Base-by-base conservation (phyloP, 2,888 invertebrate genomes). In the Rhogogaster chlorosoma region DNA sequence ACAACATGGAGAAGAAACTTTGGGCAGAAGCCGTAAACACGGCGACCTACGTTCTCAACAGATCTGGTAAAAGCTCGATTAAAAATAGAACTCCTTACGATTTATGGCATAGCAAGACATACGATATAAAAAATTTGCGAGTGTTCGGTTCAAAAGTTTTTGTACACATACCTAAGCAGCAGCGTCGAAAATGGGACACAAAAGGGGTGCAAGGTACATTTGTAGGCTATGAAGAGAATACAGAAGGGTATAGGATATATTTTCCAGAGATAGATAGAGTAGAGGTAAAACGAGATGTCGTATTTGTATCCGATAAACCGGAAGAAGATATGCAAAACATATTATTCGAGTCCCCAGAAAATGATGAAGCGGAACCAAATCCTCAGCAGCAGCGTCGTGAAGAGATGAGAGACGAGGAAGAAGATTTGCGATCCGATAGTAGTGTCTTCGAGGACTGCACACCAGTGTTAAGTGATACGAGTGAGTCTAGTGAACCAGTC, bases 391-490 rank as follows among this genome's bases (percentile, higher is more conserved):
- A 57, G 18, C 1, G 9, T n/a, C n/a, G 6, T 57, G 5, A 22
- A 57, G 57, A 57, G 22, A 22, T 6, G 5, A 57, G 57, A 1
- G 57, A 73, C 38, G 49, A 70, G 32, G 70, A 36, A 26, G 57
- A 12, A 71, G 73, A 61, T 18, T 7, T 64, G 36, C 36, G 45
- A 42, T 77, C 45, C 22, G 67, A 77, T 6, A 85, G 45, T 32
- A 26, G 42, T 3, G 67, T 61, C 36, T 67, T 36, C 26, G 71
- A 70, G 7, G 71, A 32, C 3, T 67, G 67, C 6, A 2, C 1
- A 67, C 15, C 32, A 9, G 18, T 5, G 12, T 26, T 18, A 67
- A 67, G 57, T 67, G 67, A 67, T 32, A 15, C 32, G 36, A 38
- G 22, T 32, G 57, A 73, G 45, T 26, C 5, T 6, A 57, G 57